Evolutionary conservation across 2,888 invertebrate genomes (phyloP).

Genomic region (Pachliopta kotzebuea): DNA sequence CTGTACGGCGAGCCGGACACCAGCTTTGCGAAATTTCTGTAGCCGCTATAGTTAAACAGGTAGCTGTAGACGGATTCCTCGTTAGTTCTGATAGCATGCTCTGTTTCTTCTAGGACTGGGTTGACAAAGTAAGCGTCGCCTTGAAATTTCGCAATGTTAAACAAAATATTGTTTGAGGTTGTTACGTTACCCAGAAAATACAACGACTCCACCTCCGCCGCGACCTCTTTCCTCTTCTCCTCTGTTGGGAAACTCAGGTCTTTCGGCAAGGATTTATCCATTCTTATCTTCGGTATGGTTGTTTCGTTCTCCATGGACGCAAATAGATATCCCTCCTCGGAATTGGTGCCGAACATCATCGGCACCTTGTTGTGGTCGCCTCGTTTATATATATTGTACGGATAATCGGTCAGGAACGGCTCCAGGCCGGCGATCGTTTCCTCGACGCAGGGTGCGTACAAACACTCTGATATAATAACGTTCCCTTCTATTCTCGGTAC

Average conservation of each 20-base stretch:
- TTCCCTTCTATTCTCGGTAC: slow-evolving; percentile 54
- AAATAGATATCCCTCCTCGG: slow-evolving; percentile 57
- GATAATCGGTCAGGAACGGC: slow-evolving; percentile 56
- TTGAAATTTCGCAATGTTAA: slow-evolving; percentile 52
- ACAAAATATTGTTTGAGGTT: slow-evolving; percentile 45
- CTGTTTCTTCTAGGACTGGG: slow-evolving; percentile 53
- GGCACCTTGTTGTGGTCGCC: slow-evolving; percentile 63
- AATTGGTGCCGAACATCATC: slow-evolving; percentile 55
- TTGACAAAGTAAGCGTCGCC: slow-evolving; percentile 51
- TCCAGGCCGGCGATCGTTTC: slow-evolving; percentile 54
- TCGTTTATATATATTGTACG: slow-evolving; percentile 47
- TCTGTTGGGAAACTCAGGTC: slow-evolving; percentile 50
- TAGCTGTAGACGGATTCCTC: slow-evolving; percentile 54
- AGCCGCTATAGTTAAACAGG: slow-evolving; percentile 53
- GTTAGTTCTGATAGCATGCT: slow-evolving; percentile 46
- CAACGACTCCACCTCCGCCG: slow-evolving; percentile 47
- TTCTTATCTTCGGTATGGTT: slow-evolving; percentile 43
- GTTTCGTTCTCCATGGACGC: slow-evolving; percentile 52
- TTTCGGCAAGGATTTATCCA: slow-evolving; percentile 57
- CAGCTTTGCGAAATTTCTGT: slow-evolving; percentile 49
- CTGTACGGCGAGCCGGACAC: slow-evolving; percentile 37
- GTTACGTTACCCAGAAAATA: slow-evolving; percentile 60
- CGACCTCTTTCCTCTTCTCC: slow-evolving; percentile 41
- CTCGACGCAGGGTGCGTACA: slow-evolving; percentile 61
- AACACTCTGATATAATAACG: slow-evolving; percentile 48